Base-by-base conservation (phyloP, 2,797 vertebrate species). In the Bradypodion ventrale region DNA sequence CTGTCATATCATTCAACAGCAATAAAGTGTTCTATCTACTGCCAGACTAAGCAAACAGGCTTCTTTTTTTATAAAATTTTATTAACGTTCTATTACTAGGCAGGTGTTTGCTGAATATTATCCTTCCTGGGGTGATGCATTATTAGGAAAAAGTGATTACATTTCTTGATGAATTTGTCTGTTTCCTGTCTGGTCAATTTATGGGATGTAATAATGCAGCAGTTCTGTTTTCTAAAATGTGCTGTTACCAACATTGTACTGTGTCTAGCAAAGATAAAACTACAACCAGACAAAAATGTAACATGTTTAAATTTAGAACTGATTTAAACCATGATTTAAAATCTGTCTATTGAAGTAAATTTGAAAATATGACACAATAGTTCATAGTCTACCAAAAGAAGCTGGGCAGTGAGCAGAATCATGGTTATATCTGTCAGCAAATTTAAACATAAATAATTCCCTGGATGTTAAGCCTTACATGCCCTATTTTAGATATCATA, bases 111-210 rank as follows among this genome's bases (percentile, higher is more conserved):
- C 52, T 87, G 70, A 77, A 13, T 32, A 83, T 13, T 6, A 73
- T 2, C 23, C 60, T 74, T 88, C 85, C 70, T 70, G 75, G 27
- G 80, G 2, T 76, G 15, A 2, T 72, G 4, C 25, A 32, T 84
- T 70, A 77, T 32, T 46, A 40, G 10, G 29, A 59, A 42, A 83
- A 88, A 82, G 15, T 42, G n/a, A 65, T 85, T 74, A 62, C 32
- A 44, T 62, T 72, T 78, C 6, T 65, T 2, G 13, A 85, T 19
- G 65, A 8, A 1, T 13, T 65, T 73, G 76, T 29, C 52, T 10
- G 1, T 80, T 87, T 81, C 2, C 46, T 79, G 68, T 68, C 66
- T 56, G 49, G 78, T 56, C 16, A 85, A 0, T 75, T 56, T 86
- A 3, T 65, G 8, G 44, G 70, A 83, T 72, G 2, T 59, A 35